A percentile compares a stretch with the other conserved stretches of the same genome.
Conservation (phyloP, 2,888 invertebrate genomes). For the Apoda limacodes region DNA sequence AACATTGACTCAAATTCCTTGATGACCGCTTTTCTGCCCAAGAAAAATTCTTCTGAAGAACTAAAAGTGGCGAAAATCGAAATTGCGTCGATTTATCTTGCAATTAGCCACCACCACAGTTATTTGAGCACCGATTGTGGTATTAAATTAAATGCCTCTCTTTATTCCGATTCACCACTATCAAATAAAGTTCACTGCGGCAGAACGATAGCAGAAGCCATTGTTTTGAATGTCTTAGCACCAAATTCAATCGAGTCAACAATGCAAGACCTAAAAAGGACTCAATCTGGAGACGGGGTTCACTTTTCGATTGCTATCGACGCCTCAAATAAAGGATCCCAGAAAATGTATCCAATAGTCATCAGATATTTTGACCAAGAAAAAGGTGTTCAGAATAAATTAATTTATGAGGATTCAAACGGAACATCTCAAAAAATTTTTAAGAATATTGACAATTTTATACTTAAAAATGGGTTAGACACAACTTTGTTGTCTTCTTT, state of each 20-base stretch:
- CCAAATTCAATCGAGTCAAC: slow-evolving; percentile 2
- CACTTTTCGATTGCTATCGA: slow-evolving; percentile 6
- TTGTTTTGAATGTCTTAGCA: slow-evolving; percentile 7
- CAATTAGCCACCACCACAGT: slow-evolving; percentile 4
- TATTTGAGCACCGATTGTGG: slow-evolving; percentile 5
- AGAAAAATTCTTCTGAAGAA: slow-evolving; percentile 6
- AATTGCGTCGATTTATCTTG: too few species aligned
- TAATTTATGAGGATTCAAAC: slow-evolving; percentile 3
- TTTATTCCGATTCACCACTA: slow-evolving; percentile 6
- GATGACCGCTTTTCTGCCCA: slow-evolving; percentile 5
- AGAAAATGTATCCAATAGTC: slow-evolving; percentile 6
- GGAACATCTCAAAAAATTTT: slow-evolving; percentile 5
- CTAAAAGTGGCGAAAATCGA: slow-evolving; percentile 7
- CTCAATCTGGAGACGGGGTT: slow-evolving; percentile 6
- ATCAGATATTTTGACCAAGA: too few species aligned
- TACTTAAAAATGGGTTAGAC: slow-evolving; percentile 6
- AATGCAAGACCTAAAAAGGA: slow-evolving; percentile 6
- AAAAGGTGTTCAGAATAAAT: too few species aligned
- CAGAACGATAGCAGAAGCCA: slow-evolving; percentile 4
- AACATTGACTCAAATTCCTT: slow-evolving; percentile 6
- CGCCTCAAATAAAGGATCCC: slow-evolving; percentile 7
- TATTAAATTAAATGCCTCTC: slow-evolving; percentile 6
- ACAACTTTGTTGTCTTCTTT: slow-evolving; percentile 8
- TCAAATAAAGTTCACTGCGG: slow-evolving; percentile 5
- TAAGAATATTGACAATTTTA: slow-evolving; percentile 6